Conservation (phyloP, 30 jellyfish, hydroid and myxozoan genomes). For the Phacellophora camtschatica region DNA sequence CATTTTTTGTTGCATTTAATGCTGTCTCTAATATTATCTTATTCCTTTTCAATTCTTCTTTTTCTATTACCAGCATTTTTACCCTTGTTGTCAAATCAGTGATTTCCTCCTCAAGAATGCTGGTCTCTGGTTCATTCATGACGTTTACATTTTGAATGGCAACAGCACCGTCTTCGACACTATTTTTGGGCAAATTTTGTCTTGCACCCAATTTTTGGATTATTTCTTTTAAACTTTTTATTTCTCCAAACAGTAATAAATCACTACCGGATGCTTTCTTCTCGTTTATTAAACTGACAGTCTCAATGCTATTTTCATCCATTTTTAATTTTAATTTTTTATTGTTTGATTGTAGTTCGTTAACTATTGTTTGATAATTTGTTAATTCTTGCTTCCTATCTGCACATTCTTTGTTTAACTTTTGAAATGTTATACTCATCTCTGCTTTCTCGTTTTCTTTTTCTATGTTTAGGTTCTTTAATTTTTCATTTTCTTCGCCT, state of each 20-base stretch:
- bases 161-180: neutral
- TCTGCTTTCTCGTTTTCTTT: neutral
- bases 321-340: too few relatives aligned
- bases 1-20: neutral
- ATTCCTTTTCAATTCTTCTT: neutral
- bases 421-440: neutral
- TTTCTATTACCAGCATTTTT: neutral
- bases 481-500: neutral
- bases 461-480: neutral
- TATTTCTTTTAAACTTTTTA: constrained; percentile 2
- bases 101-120: neutral
- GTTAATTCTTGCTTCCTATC: neutral
- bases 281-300: neutral
- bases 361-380: too few relatives aligned
- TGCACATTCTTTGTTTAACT: neutral
- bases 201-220: constrained; percentile 23
- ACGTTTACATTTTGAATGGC: neutral
- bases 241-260: constrained; percentile 8
- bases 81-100: neutral
- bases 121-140: neutral
- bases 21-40: neutral
- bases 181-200: neutral
- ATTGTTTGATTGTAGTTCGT: too few relatives aligned
- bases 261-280: neutral
- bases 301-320: neutral